These are phyloP conservation scores for Agelas oroides DNA, from an alignment of 37 sponge, comb jelly and placozoan genomes.

Conservation along the genomic window DNA sequence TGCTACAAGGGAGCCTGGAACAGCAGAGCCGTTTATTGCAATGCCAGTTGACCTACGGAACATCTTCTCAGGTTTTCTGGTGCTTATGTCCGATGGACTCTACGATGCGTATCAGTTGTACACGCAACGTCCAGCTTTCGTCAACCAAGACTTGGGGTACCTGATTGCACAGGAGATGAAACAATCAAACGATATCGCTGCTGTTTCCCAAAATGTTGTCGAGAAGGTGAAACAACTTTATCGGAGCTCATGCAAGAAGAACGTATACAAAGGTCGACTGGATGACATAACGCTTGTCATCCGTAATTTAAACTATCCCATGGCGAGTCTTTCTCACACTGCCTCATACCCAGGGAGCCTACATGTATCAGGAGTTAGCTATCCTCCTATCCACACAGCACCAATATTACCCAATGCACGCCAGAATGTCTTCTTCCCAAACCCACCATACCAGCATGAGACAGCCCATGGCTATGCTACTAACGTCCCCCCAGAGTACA, in stretches of 20 bases:
- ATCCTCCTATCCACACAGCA: too few relatives aligned
- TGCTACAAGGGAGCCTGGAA: constrained; percentile 71
- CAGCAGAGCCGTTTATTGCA: constrained; percentile 66
- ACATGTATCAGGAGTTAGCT: too few relatives aligned
- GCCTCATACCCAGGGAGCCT: neutral
- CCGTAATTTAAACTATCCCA: constrained; percentile 51
- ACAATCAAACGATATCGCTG: neutral
- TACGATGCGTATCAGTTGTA: constrained; percentile 52
- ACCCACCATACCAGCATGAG: too few relatives aligned
- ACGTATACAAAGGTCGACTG: constrained; percentile 2
- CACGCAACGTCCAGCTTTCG: constrained; percentile 13
- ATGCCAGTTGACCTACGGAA: constrained; percentile 43
- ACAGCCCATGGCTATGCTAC: too few relatives aligned
- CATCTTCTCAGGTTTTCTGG: constrained; percentile 52
- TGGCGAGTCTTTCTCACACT: neutral
- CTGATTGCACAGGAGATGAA: constrained; percentile 60
- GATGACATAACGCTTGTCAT: constrained; percentile 84
- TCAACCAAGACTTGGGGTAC: constrained; percentile 47
- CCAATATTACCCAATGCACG: too few relatives aligned
- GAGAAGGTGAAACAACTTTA: constrained; percentile 30
- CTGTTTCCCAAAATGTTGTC: constrained; percentile 58
- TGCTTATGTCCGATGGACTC: constrained; percentile 90
- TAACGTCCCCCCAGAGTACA: too few relatives aligned
- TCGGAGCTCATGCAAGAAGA: neutral
- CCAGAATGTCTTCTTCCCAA: too few relatives aligned